Base-by-base conservation (phyloP, 2,888 invertebrate genomes). In the Megamerina dolium region DNA sequence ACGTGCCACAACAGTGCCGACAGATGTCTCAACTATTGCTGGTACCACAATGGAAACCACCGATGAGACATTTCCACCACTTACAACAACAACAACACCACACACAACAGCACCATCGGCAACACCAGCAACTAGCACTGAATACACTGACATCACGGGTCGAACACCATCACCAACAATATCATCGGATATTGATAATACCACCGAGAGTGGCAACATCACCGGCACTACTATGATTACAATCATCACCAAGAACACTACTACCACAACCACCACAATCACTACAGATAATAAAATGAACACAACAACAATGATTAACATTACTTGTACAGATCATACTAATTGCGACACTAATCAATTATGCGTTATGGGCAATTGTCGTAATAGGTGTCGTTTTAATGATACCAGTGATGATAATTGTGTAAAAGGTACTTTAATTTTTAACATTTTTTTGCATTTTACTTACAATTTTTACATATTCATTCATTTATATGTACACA, bases 321-420 rank as follows among this genome's bases (percentile, higher is more conserved):
- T 70, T 61, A 57, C 69, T 58, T 83, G 82, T 73, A 72, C 70
- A 57, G 69, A 70, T 59, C 75, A 80, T 67, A 71, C 70, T 58
- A 80, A 82, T 61, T 83, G 83, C 68, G 73, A 73, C 54, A 66
- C 73, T 55, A 73, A 73, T 54, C 79, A 82, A 69, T 75, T 75
- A 50, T 83, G 83, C 68, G 70, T 75, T 55, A 70, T 73, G 61
- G 75, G 75, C 57, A 70, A 70, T 61, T 81, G 80, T 69, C 72
- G 63, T 52, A 78, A 66, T 67, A 64, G 52, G 52, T 56, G 56
- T 52, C 58, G 45, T 55, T 59, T 50, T 52, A 46, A 48, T 32
- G 53, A 48, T 41, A 48, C 42, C 45, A 51, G 45, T 45, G 48
- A 51, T 34, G 38, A 34, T 58, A 56, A 61, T 55, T 66, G 65